Evolutionary conservation across 2,797 vertebrate genomes (phyloP).

Genomic region (Eulemur rubriventer): DNA sequence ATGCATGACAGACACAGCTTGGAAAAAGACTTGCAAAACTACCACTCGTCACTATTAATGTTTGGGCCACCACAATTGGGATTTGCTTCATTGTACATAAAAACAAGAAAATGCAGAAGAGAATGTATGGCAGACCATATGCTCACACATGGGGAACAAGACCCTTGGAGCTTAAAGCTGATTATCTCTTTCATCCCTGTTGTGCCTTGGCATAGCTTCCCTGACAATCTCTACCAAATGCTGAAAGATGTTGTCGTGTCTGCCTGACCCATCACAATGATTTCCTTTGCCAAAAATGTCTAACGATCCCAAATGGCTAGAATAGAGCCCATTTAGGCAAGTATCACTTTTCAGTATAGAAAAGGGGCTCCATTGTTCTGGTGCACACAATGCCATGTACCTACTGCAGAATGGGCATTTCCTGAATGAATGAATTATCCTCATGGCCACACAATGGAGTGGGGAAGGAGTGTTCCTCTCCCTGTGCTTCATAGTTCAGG

Average conservation of each 20-base stretch:
- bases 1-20: neutral
- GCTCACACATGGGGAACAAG: neutral
- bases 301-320: constrained; percentile 17
- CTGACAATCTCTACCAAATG: constrained; percentile 15
- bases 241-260: constrained; percentile 37
- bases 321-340: neutral
- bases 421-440: neutral
- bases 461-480: neutral
- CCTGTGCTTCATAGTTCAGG: neutral
- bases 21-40: neutral
- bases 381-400: neutral
- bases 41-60: neutral
- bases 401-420: neutral
- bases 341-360: neutral
- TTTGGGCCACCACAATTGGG: neutral
- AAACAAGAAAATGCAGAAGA: neutral
- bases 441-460: neutral
- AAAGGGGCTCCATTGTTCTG: neutral
- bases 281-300: constrained; percentile 58
- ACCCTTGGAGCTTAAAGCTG: neutral
- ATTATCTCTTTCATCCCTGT: neutral
- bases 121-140: neutral
- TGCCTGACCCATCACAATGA: constrained; percentile 48
- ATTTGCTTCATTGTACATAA: neutral
- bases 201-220: neutral